These are phyloP conservation scores for Melipona bicolor DNA, from an alignment of 2,888 invertebrate species.

Conservation along the genomic window DNA sequence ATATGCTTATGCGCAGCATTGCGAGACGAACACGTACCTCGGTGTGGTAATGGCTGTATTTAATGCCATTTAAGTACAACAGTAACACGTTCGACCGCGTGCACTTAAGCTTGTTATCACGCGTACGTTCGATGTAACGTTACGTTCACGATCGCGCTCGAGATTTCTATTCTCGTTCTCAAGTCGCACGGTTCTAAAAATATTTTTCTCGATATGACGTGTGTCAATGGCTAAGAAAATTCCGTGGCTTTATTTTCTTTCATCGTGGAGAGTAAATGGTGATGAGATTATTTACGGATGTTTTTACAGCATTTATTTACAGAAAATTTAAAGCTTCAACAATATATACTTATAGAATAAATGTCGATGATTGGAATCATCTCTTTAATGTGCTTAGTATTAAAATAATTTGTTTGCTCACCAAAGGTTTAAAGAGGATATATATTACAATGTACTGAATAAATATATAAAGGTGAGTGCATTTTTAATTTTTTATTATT, in stretches of 20 bases:
- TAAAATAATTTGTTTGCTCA: too few relatives aligned
- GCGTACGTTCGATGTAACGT: constrained; percentile 47
- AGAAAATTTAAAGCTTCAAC: not conserved
- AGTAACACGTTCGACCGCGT: constrained; percentile 40
- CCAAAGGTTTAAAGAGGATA: too few relatives aligned
- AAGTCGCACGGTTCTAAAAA: too few relatives aligned
- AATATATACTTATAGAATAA: too few relatives aligned
- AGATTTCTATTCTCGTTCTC: constrained; percentile 12
- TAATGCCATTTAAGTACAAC: constrained; percentile 73
- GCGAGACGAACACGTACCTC: constrained; percentile 40
- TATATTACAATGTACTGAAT: too few relatives aligned
- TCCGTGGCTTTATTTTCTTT: not conserved
- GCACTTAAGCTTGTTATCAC: constrained; percentile 29
- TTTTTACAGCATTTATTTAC: too few relatives aligned
- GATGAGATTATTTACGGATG: not conserved
- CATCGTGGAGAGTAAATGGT: not conserved
- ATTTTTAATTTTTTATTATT: too few relatives aligned
- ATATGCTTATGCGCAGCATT: constrained; percentile 18
- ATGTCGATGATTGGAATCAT: too few relatives aligned
- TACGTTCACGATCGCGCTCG: constrained; percentile 39
- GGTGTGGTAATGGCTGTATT: constrained; percentile 43
- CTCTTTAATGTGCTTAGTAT: too few relatives aligned
- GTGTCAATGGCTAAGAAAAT: not conserved
- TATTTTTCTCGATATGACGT: not conserved
- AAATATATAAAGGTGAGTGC: too few relatives aligned